These are phyloP conservation scores for Indicator maculatus DNA, from an alignment of 2,113 vertebrate species.

Conservation along the genomic window DNA sequence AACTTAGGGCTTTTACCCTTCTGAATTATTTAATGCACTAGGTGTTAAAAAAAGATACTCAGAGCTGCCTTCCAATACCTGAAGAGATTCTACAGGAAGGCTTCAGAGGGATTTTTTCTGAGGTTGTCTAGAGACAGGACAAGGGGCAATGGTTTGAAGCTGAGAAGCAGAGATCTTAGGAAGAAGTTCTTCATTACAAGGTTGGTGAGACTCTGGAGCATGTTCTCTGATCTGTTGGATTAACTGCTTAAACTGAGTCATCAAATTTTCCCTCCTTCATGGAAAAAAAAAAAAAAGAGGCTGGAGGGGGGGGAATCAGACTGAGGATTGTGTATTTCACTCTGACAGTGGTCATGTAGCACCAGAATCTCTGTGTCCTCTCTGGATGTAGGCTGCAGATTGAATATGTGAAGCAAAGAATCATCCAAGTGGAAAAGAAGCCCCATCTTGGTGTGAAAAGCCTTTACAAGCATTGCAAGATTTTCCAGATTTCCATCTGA, in stretches of 20 bases:
- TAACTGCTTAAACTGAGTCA: not conserved
- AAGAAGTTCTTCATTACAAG: no score
- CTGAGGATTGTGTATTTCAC: not conserved
- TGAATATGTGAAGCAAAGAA: not conserved
- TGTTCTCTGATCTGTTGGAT: not conserved
- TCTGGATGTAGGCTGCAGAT: not conserved
- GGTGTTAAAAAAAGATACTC: no score
- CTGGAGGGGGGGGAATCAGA: not conserved
- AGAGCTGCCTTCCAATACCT: no score
- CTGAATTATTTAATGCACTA: not conserved
- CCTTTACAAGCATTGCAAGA: not conserved
- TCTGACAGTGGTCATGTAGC: not conserved
- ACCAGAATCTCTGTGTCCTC: not conserved
- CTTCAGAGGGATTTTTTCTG: no score
- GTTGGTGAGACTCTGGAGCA: no score
- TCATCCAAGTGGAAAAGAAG: not conserved
- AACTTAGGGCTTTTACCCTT: not conserved
- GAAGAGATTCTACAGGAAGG: no score
- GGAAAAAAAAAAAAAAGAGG: no score
- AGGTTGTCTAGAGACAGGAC: no score
- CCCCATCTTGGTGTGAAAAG: not conserved
- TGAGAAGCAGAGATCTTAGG: no score
- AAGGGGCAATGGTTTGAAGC: no score
- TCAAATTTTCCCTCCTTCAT: not conserved
- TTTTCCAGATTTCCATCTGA: not conserved